Conservation (phyloP, 2,797 vertebrate species). For the Acomys russatus region DNA sequence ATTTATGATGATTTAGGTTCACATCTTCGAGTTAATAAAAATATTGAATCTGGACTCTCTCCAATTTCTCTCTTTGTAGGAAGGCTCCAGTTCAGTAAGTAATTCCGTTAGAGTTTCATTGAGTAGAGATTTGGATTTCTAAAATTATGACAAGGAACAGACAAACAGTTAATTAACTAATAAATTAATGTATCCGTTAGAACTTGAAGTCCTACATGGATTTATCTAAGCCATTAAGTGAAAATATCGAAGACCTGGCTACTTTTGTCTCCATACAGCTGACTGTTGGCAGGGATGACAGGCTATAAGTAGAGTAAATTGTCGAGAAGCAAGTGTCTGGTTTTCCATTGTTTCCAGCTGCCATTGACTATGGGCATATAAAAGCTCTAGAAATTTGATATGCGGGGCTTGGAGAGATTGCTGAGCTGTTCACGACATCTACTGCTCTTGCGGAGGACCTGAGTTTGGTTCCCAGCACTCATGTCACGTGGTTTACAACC, state of each 20-base stretch:
- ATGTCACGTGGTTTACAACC: not conserved
- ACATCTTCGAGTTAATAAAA: constrained; percentile 76
- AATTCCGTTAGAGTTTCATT: constrained; percentile 64
- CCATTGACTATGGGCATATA: not conserved
- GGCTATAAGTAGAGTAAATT: not conserved
- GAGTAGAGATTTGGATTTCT: constrained; percentile 46
- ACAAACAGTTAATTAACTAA: constrained; percentile 37
- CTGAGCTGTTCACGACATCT: not conserved
- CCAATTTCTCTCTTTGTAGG: constrained; percentile 74
- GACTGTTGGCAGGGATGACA: not conserved
- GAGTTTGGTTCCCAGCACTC: not conserved
- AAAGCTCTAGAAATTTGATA: not conserved
- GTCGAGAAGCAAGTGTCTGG: not conserved
- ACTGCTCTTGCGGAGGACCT: not conserved
- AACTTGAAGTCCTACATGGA: not conserved
- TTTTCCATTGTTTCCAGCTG: constrained; percentile 3
- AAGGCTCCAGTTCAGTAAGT: constrained; percentile 47
- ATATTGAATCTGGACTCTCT: constrained; percentile 76
- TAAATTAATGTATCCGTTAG: constrained; percentile 54
- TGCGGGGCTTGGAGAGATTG: not conserved
- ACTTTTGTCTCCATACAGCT: not conserved
- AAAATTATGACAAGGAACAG: constrained; percentile 24
- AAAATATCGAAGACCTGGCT: not conserved
- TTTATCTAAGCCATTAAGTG: not conserved
- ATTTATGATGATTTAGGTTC: constrained; percentile 63